phyloP scores from a whole-genome alignment of 1,140 invertebrate species.

The Cotesia chilonis region DNA sequence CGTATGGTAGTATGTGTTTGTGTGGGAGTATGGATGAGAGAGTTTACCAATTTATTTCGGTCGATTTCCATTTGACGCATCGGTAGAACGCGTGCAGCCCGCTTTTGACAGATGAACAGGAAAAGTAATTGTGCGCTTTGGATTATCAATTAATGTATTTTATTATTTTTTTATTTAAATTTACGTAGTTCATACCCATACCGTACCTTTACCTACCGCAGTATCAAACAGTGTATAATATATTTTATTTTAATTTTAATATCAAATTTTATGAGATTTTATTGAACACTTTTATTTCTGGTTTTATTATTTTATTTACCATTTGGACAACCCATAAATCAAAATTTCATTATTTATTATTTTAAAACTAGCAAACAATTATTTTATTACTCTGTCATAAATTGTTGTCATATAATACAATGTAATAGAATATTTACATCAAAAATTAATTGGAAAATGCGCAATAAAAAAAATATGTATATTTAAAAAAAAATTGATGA shows the following conservation, averaged over 20 bases:
- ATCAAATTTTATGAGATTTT: conserved; percentile 8
- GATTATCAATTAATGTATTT: conserved; percentile 54
- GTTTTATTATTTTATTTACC: too few species aligned
- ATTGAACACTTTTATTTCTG: too few species aligned
- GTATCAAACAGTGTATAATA: conserved; percentile 2
- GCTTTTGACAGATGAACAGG: conserved; percentile 50
- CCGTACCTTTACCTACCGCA: conserved; percentile 23
- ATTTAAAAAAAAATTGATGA: too few species aligned
- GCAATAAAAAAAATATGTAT: too few species aligned
- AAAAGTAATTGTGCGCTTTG: conserved; percentile 56
- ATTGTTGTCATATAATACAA: too few species aligned
- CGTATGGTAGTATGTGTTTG: conserved; percentile 38
- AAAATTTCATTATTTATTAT: too few species aligned
- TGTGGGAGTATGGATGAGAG: conserved; percentile 25
- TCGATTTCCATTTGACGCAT: conserved; percentile 61
- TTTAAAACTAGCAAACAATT: too few species aligned
- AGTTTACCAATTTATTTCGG: conserved; percentile 51
- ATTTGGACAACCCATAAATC: too few species aligned
- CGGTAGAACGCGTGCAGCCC: conserved; percentile 45
- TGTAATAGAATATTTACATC: too few species aligned
- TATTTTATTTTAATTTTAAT: conserved; percentile 13
- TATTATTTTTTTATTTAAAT: conserved; percentile 42
- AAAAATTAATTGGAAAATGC: too few species aligned
- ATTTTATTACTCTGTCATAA: too few species aligned
- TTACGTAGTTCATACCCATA: conserved; percentile 2